A percentile compares a stretch with the other conserved stretches of the same genome.
Evolutionary conservation across 35 echinoderm and acorn worm species (phyloP).

Genomic region (Apostichopus japonicus): DNA sequence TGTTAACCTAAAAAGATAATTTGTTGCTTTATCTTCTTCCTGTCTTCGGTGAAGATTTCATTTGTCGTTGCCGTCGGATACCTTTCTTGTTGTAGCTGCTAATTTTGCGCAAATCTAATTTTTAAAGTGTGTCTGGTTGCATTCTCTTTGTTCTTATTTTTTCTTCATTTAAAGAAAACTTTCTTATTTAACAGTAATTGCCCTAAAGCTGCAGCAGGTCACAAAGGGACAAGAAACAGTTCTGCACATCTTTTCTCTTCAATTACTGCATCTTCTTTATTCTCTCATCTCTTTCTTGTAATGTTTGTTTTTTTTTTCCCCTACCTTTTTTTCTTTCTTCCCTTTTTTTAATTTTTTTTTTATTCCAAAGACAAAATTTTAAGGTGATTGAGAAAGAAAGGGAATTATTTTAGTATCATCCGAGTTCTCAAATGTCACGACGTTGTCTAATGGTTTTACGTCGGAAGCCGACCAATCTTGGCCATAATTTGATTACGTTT

Average conservation of each 20-base stretch:
- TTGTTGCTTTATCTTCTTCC: background rate
- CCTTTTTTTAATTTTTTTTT: background rate
- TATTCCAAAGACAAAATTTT: background rate
- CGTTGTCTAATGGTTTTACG: background rate
- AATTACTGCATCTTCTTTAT: no score
- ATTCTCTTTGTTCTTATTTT: background rate
- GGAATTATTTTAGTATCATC: background rate
- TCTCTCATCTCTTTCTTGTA: no score
- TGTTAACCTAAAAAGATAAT: conserved; percentile 5
- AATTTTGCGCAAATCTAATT: background rate
- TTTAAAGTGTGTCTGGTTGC: background rate
- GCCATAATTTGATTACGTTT: background rate
- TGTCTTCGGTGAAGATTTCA: background rate
- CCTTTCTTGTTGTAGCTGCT: background rate
- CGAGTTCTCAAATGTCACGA: background rate
- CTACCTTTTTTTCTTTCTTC: background rate
- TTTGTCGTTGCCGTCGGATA: background rate
- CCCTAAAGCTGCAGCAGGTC: background rate
- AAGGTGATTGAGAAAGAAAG: background rate
- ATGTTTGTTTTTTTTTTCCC: no score
- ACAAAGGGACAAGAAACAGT: background rate
- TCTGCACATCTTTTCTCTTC: no score
- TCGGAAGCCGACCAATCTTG: background rate
- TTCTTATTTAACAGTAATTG: background rate
- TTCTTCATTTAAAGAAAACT: background rate